Conservation (phyloP, 1,140 invertebrate genomes). For the Pseudomyrmex dendroicus region DNA sequence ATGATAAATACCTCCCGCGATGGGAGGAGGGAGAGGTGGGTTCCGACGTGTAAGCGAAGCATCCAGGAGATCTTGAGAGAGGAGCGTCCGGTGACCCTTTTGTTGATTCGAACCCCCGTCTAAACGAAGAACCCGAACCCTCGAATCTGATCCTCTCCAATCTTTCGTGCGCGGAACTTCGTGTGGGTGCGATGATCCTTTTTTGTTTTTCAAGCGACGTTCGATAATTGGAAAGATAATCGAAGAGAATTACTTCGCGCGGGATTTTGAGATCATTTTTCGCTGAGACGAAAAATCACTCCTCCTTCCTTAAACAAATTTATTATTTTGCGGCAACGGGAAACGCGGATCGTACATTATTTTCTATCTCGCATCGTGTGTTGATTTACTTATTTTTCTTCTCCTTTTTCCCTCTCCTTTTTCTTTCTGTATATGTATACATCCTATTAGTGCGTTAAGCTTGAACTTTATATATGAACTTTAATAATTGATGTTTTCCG, state of each 20-base stretch:
- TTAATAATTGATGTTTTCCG: slow-evolving; percentile 34
- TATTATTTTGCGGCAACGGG: not conserved
- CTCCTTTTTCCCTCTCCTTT: not conserved
- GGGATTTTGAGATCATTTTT: no score
- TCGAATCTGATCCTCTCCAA: slow-evolving; percentile 48
- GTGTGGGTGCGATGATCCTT: not conserved
- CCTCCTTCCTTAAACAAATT: not conserved
- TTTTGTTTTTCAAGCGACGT: slow-evolving; percentile 1
- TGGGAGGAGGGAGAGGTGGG: no score
- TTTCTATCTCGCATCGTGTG: not conserved
- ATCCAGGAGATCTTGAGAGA: slow-evolving; percentile 39
- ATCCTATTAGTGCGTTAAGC: not conserved
- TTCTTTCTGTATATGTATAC: not conserved
- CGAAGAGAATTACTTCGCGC: slow-evolving; percentile 8
- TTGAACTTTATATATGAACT: not conserved
- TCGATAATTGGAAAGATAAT: slow-evolving; percentile 37
- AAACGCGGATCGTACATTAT: no score
- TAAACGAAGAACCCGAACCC: slow-evolving; percentile 43
- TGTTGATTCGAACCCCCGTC: slow-evolving; percentile 35
- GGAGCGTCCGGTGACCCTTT: slow-evolving; percentile 36
- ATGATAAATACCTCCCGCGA: slow-evolving; percentile 65
- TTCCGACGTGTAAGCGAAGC: not conserved
- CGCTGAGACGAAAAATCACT: not conserved
- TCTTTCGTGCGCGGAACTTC: not conserved
- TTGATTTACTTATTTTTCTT: not conserved